A percentile compares a stretch with the other conserved stretches of the same genome.
Conservation (phyloP, 2,888 invertebrate genomes). For the Graphium colonna region DNA sequence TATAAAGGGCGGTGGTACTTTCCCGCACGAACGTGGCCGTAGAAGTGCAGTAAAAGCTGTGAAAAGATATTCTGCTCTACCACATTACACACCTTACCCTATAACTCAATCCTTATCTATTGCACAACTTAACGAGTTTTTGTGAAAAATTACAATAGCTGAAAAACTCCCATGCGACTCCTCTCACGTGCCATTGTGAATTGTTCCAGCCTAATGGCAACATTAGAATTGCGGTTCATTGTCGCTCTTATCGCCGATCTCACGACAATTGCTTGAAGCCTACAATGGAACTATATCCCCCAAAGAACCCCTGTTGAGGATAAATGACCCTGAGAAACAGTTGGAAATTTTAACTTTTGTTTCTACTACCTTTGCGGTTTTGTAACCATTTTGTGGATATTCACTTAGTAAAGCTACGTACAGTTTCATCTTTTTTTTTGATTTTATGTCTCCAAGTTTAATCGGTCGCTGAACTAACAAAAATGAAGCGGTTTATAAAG, state of each 20-base stretch:
- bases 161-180: slow-evolving; percentile 65
- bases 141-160: slow-evolving; percentile 33
- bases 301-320: slow-evolving; percentile 35
- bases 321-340: slow-evolving; percentile 23
- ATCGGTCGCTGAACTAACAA: too few relatives aligned
- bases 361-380: not conserved
- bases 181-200: slow-evolving; percentile 73
- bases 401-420: too few relatives aligned
- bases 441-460: too few relatives aligned
- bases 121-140: slow-evolving; percentile 32
- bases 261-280: slow-evolving; percentile 43
- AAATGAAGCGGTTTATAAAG: too few relatives aligned
- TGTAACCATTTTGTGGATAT: too few relatives aligned
- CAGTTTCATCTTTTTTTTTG: not conserved
- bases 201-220: slow-evolving; percentile 60
- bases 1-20: too few relatives aligned
- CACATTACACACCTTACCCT: too few relatives aligned
- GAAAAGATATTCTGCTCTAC: too few relatives aligned
- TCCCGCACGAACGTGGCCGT: too few relatives aligned
- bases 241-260: slow-evolving; percentile 62
- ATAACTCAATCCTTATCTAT: slow-evolving; percentile 28
- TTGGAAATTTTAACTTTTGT: slow-evolving; percentile 25
- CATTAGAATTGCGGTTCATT: slow-evolving; percentile 66
- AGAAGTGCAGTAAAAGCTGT: too few relatives aligned
- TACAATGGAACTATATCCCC: slow-evolving; percentile 38